Evolutionary conservation across 2,888 invertebrate species (phyloP).

Genomic region (Coleophora flavipennella): DNA sequence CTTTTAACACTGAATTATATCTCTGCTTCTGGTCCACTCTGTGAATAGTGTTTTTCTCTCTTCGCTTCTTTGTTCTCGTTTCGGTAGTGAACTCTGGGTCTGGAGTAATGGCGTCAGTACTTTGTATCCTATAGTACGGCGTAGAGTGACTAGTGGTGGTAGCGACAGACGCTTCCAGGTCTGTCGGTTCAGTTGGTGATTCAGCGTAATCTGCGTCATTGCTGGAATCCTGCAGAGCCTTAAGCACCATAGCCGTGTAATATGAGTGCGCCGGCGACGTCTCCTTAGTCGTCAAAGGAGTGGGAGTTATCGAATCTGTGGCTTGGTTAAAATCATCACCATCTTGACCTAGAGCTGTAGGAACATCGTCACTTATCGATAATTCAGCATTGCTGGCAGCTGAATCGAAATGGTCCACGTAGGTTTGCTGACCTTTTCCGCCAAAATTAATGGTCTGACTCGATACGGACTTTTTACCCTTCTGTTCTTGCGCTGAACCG

Average conservation of each 20-base stretch:
- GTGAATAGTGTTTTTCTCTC: constrained; percentile 4
- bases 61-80: constrained; percentile 5
- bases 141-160: constrained; percentile 23
- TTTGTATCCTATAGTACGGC: constrained; percentile 4
- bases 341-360: constrained; percentile 24
- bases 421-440: constrained; percentile 46
- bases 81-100: constrained; percentile 3
- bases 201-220: constrained; percentile 50
- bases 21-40: constrained; percentile 5
- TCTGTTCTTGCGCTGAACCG: constrained; percentile 30
- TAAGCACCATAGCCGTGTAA: constrained; percentile 48
- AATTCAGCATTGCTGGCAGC: constrained; percentile 30
- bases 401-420: constrained; percentile 42
- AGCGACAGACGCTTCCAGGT: constrained; percentile 11
- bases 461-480: constrained; percentile 55
- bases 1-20: constrained; percentile 9
- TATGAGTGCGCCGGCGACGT: constrained; percentile 48
- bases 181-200: constrained; percentile 35
- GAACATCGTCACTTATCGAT: constrained; percentile 27
- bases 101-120: constrained; percentile 6
- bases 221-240: constrained; percentile 53
- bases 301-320: constrained; percentile 30
- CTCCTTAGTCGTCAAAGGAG: constrained; percentile 43
- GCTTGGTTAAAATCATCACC: constrained; percentile 34
- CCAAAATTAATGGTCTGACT: constrained; percentile 61